These are phyloP conservation scores for Ceyx melanurus DNA, from an alignment of 2,113 vertebrate genomes.

Conservation along the genomic window DNA sequence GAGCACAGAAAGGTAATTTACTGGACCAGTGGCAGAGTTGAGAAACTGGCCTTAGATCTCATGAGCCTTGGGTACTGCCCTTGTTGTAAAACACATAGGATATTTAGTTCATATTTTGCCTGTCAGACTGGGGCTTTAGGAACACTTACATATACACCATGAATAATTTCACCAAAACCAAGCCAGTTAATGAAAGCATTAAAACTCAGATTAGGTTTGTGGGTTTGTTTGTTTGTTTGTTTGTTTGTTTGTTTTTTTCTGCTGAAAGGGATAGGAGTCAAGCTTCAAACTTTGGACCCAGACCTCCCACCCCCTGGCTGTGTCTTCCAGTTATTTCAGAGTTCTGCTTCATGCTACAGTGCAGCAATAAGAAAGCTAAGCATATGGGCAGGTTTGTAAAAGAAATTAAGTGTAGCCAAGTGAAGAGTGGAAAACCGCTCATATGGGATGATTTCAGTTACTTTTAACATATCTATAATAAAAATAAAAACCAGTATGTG, in stretches of 20 bases:
- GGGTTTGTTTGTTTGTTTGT: not conserved
- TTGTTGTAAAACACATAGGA: rapidly evolving
- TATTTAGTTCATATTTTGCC: not conserved
- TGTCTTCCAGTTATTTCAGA: not conserved
- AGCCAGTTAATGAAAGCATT: not conserved
- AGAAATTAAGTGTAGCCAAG: not conserved
- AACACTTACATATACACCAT: not conserved
- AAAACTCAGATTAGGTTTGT: not conserved
- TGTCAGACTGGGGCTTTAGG: not conserved
- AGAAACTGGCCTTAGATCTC: not conserved
- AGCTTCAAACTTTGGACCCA: not conserved
- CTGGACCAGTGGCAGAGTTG: not conserved
- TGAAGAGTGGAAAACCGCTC: not conserved
- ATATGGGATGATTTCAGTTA: not conserved
- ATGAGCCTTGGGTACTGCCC: not conserved
- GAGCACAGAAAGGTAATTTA: not conserved
- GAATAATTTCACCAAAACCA: not conserved
- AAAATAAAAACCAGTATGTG: not conserved
- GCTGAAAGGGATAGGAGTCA: not conserved
- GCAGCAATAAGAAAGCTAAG: not conserved
- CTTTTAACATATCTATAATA: not conserved
- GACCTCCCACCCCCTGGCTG: not conserved
- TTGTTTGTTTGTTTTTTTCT: not conserved
- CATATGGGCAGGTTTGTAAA: not conserved
- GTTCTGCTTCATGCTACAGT: not conserved